Evolutionary conservation across 2,888 invertebrate species (phyloP).

Genomic region (Lymantria dispar): DNA sequence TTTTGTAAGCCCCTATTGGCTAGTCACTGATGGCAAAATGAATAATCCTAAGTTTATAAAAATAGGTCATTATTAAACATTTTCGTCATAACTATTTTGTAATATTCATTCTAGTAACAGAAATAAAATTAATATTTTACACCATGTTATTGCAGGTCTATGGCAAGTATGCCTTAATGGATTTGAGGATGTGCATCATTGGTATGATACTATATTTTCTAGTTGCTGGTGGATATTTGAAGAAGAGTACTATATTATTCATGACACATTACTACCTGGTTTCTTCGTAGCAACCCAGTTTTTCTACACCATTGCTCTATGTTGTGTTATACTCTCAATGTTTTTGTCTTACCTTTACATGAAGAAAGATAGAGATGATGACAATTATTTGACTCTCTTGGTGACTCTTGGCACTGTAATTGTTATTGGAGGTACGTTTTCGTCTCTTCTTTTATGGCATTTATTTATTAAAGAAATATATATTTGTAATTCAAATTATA

Average conservation of each 20-base stretch:
- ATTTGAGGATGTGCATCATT: constrained; percentile 92
- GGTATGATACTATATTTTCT: constrained; percentile 91
- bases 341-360: constrained; percentile 89
- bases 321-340: constrained; percentile 88
- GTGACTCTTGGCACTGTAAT: constrained; percentile 89
- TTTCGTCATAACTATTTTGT: neutral
- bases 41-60: constrained; percentile 89
- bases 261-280: constrained; percentile 92
- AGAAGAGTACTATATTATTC: constrained; percentile 97
- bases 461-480: neutral
- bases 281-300: constrained; percentile 97
- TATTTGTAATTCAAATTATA: too few species aligned
- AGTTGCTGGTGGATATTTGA: constrained; percentile 99
- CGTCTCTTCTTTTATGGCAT: neutral
- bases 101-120: neutral
- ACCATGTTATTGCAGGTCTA: constrained; percentile 83
- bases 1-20: constrained; percentile 94
- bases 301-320: constrained; percentile 94
- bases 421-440: constrained; percentile 83
- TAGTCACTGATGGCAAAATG: constrained; percentile 90
- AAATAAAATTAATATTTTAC: neutral
- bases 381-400: constrained; percentile 88
- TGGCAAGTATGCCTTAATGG: constrained; percentile 97
- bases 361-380: constrained; percentile 88
- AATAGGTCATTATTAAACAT: constrained; percentile 83